A percentile compares a stretch with the other conserved stretches of the same genome.
These are phyloP conservation scores for Scortum barcoo DNA, from an alignment of 2,113 vertebrate species.

Conservation along the genomic window DNA sequence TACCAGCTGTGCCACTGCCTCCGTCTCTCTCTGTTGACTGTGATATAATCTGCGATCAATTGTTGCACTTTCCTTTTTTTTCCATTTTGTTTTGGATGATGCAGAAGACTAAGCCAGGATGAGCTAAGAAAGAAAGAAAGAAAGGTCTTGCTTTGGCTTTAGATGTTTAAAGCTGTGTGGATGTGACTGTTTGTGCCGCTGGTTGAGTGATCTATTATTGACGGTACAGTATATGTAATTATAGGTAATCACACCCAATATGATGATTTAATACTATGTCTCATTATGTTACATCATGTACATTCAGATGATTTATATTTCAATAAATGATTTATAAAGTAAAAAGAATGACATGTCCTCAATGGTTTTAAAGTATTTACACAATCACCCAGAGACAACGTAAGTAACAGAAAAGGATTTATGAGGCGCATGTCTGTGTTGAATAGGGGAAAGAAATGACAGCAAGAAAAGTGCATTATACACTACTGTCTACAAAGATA, in stretches of 20 bases:
- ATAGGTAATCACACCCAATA: conserved; percentile 80
- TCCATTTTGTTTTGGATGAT: conserved; percentile 53
- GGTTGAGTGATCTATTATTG: conserved; percentile 80
- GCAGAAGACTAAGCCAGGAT: conserved; percentile 30
- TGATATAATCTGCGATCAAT: conserved; percentile 92
- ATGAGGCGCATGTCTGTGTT: neutral
- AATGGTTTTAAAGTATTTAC: neutral
- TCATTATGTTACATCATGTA: conserved; percentile 83
- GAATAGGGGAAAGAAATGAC: neutral
- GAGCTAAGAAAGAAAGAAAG: neutral
- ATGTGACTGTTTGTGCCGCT: conserved; percentile 84
- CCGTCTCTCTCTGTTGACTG: conserved; percentile 85
- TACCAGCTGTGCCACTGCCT: conserved; percentile 95
- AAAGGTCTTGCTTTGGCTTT: conserved; percentile 72
- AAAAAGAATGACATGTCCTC: neutral
- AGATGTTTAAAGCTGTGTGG: conserved; percentile 83
- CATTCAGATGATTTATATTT: conserved; percentile 89
- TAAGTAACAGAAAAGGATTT: neutral
- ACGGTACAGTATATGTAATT: conserved; percentile 83
- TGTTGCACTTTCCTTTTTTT: conserved; percentile 92
- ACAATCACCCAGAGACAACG: neutral
- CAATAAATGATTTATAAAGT: conserved; percentile 88
- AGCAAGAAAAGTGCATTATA: neutral
- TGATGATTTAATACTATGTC: conserved; percentile 77
- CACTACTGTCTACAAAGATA: neutral